These are phyloP conservation scores for Ornithoptera priamus DNA, from an alignment of 2,888 invertebrate genomes.

Conservation along the genomic window DNA sequence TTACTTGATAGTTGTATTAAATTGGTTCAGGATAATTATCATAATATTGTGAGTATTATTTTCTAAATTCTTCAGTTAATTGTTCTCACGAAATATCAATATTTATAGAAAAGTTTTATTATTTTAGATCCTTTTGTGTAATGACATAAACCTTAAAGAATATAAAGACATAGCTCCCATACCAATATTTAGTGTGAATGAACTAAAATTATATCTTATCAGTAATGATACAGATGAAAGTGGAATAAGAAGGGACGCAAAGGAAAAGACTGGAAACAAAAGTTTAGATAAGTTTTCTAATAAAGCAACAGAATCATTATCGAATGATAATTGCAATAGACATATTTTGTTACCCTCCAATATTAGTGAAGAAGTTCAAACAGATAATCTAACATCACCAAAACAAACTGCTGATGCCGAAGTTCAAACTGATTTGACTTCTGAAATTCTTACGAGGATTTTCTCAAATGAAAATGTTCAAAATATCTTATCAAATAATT, in stretches of 20 bases:
- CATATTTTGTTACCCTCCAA: not conserved
- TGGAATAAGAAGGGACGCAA: not conserved
- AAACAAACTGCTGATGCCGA: constrained; percentile 41
- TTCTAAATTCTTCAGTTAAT: not conserved
- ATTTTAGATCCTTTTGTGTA: constrained; percentile 54
- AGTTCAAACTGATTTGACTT: constrained; percentile 44
- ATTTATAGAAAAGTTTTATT: not conserved
- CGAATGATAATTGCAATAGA: not conserved
- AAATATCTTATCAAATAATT: constrained; percentile 2
- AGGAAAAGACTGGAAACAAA: not conserved
- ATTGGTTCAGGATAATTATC: constrained; percentile 21
- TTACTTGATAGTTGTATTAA: constrained; percentile 30
- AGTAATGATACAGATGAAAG: not conserved
- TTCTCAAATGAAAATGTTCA: constrained; percentile 1
- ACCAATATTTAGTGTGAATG: constrained; percentile 43
- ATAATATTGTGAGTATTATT: constrained; percentile 28
- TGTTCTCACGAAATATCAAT: not conserved
- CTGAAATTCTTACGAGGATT: not conserved
- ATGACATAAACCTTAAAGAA: constrained; percentile 42
- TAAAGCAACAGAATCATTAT: constrained; percentile 4
- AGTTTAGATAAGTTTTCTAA: not conserved
- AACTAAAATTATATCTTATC: constrained; percentile 42
- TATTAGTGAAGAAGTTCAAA: constrained; percentile 19
- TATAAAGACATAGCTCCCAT: constrained; percentile 37
- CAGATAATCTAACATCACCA: constrained; percentile 6